phyloP scores from a whole-genome alignment of 2,888 invertebrate species.

The Podabrus alpinus region DNA sequence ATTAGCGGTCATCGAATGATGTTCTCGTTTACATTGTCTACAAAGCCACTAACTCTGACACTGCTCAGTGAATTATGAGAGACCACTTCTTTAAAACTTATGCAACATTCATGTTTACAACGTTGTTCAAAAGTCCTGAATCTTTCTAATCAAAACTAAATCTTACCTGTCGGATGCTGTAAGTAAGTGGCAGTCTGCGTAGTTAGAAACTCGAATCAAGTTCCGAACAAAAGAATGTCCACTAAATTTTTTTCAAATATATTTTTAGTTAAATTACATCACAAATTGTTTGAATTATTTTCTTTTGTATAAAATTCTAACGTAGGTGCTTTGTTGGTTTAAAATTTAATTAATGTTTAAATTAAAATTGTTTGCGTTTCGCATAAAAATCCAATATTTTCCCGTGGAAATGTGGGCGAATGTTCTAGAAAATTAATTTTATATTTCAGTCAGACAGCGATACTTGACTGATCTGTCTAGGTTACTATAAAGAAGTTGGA shows the following conservation, averaged over 20 bases:
- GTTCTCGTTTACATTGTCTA: slow-evolving; percentile 20
- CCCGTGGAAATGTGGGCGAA: neutral
- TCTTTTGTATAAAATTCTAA: neutral
- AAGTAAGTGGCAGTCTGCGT: slow-evolving; percentile 26
- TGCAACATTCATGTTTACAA: slow-evolving; percentile 42
- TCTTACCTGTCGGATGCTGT: slow-evolving; percentile 17
- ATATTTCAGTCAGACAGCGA: slow-evolving; percentile 2
- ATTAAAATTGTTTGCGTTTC: neutral
- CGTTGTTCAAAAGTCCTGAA: slow-evolving; percentile 34
- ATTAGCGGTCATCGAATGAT: slow-evolving; percentile 22
- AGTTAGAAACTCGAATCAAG: slow-evolving; percentile 30
- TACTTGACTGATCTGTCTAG: slow-evolving; percentile 39
- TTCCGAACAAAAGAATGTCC: slow-evolving; percentile 1
- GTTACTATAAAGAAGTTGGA: slow-evolving; percentile 43
- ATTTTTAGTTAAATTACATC: neutral
- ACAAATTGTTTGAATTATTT: neutral
- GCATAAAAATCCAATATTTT: neutral
- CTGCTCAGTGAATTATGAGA: slow-evolving; percentile 40
- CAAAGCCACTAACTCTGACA: slow-evolving; percentile 39
- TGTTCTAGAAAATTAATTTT: neutral
- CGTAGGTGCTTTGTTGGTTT: neutral
- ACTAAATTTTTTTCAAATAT: neutral
- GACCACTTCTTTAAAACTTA: slow-evolving; percentile 39
- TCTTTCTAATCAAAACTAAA: slow-evolving; percentile 38
- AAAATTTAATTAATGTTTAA: neutral